Conservation (phyloP, 1,140 invertebrate genomes). For the Portunus trituberculatus region DNA sequence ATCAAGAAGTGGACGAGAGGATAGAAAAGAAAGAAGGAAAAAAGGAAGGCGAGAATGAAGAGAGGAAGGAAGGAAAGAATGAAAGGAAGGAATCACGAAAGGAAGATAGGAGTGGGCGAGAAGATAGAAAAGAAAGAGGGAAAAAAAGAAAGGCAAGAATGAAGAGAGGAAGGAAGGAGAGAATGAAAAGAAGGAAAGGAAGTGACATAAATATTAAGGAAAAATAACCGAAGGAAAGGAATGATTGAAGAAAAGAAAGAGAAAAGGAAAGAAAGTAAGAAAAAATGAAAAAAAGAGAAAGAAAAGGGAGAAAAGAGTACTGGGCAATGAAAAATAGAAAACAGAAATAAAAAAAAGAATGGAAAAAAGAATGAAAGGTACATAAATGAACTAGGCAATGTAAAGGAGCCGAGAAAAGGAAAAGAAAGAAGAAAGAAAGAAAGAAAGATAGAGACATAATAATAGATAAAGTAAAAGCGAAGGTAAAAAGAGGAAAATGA, state of each 20-base stretch:
- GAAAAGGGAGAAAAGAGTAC: neutral
- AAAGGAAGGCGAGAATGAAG: neutral
- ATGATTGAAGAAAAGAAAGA: neutral
- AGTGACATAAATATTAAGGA: neutral
- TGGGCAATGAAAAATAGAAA: neutral
- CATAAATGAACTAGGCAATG: neutral
- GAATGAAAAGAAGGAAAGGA: neutral
- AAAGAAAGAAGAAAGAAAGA: neutral
- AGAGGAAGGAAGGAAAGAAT: neutral
- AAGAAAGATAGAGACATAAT: too few species aligned
- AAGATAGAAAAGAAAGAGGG: too few species aligned
- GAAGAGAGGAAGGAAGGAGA: neutral
- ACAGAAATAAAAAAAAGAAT: neutral
- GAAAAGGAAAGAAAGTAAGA: neutral
- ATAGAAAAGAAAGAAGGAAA: too few species aligned
- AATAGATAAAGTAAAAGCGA: neutral
- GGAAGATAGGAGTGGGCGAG: neutral
- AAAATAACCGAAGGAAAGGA: neutral
- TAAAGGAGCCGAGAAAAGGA: neutral
- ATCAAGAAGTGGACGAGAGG: neutral
- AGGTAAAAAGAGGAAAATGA: neutral
- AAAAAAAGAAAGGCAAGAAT: neutral
- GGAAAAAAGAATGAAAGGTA: neutral
- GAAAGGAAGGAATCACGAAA: neutral
- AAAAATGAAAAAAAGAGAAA: neutral